Conservation (phyloP, 1,140 invertebrate genomes). For the Littorina saxatilis region DNA sequence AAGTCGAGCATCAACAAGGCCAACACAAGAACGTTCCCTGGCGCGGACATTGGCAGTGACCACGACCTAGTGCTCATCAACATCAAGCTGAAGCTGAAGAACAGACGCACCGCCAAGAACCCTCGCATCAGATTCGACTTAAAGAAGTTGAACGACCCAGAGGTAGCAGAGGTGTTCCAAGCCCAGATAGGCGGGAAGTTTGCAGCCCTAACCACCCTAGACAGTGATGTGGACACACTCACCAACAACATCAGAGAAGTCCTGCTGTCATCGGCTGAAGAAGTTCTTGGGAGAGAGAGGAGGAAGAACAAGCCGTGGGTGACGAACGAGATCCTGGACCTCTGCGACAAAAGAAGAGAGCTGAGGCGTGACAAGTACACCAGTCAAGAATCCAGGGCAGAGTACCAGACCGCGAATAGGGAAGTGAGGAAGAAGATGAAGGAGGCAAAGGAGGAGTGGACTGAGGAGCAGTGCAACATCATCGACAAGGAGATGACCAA, state of each 20-base stretch:
- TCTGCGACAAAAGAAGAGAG: not conserved
- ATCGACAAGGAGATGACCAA: not conserved
- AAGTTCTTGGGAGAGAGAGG: conserved; percentile 19
- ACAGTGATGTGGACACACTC: conserved; percentile 41
- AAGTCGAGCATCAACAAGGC: conserved; percentile 49
- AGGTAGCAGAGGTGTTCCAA: conserved; percentile 37
- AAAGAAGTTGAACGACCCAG: conserved; percentile 47
- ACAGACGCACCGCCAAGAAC: not conserved
- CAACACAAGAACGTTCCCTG: conserved; percentile 47
- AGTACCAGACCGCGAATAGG: not conserved
- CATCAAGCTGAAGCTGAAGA: conserved; percentile 42
- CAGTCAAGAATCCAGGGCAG: not conserved
- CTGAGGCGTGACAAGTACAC: not conserved
- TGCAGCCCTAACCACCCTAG: conserved; percentile 36
- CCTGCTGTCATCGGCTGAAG: not conserved
- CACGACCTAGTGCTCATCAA: conserved; percentile 52
- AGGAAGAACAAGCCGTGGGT: conserved; percentile 2
- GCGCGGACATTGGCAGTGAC: conserved; percentile 48
- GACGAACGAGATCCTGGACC: not conserved
- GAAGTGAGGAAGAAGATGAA: conserved; percentile 12
- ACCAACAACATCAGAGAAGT: conserved; percentile 31
- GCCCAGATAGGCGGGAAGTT: conserved; percentile 44
- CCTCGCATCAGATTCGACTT: conserved; percentile 37
- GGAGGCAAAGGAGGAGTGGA: conserved; percentile 8
- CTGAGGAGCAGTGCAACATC: not conserved